Conservation (phyloP, 2,113 vertebrate species). For the Aviceda subcristata region DNA sequence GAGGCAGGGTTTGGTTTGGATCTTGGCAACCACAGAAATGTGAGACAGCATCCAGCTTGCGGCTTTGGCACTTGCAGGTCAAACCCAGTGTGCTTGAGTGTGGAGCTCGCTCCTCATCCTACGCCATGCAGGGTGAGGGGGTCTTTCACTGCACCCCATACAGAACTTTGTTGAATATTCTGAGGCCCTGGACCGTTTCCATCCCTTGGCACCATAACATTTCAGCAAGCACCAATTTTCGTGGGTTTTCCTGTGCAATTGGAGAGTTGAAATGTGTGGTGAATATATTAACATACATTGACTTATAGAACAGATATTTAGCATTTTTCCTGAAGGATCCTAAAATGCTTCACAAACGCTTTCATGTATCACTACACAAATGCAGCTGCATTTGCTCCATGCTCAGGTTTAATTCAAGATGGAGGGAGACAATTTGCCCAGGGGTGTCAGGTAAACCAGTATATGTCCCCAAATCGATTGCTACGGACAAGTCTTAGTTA, state of each 20-base stretch:
- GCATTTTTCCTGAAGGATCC: conserved; percentile 45
- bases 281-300: conserved; percentile 15
- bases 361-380: neutral
- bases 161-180: neutral
- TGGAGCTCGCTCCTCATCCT: neutral
- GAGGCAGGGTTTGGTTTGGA: neutral
- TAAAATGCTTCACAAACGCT: neutral
- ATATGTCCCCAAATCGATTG: accelerated
- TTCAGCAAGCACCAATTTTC: neutral
- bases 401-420: neutral
- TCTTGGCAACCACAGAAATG: neutral
- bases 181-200: neutral
- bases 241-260: neutral
- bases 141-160: neutral
- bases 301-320: conserved; percentile 24
- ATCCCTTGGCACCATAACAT: neutral
- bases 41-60: neutral
- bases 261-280: neutral
- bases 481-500: accelerated
- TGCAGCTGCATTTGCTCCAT: neutral
- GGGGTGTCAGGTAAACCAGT: neutral
- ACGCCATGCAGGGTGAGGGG: accelerated
- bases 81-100: neutral
- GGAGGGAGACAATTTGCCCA: neutral
- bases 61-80: neutral